Conservation (phyloP, 1,140 invertebrate genomes). For the Euura saliciscinereae region DNA sequence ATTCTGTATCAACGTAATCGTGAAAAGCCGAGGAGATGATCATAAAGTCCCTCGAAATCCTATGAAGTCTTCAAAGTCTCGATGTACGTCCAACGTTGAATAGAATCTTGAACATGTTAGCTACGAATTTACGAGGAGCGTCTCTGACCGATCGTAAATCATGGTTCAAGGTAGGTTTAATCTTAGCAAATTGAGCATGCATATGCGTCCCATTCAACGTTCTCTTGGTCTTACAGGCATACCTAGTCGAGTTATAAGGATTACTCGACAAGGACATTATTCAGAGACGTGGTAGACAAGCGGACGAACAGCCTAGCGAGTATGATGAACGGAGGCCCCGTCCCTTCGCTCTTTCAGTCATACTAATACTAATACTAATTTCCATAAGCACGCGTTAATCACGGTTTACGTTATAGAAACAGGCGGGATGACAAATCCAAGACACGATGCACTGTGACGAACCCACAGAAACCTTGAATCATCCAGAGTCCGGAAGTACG, state of each 20-base stretch:
- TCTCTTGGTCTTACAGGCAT: too few relatives aligned
- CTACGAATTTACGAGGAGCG: too few relatives aligned
- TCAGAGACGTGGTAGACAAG: background rate
- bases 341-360: background rate
- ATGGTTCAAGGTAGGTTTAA: too few relatives aligned
- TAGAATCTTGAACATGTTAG: background rate
- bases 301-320: background rate
- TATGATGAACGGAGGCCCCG: background rate
- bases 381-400: conserved; percentile 12
- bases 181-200: too few relatives aligned
- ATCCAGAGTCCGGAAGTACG: too few relatives aligned
- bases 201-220: too few relatives aligned
- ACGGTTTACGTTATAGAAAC: background rate
- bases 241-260: background rate
- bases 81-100: background rate
- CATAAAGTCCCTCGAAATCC: background rate
- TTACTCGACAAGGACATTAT: background rate
- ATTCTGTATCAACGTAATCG: too few relatives aligned
- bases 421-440: too few relatives aligned
- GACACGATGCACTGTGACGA: too few relatives aligned
- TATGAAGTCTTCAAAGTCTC: background rate
- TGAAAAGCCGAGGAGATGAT: background rate
- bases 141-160: too few relatives aligned
- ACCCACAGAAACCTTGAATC: too few relatives aligned
- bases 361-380: background rate